Conservation (phyloP, 2,113 vertebrate genomes). For the Amphiprion ocellaris region DNA sequence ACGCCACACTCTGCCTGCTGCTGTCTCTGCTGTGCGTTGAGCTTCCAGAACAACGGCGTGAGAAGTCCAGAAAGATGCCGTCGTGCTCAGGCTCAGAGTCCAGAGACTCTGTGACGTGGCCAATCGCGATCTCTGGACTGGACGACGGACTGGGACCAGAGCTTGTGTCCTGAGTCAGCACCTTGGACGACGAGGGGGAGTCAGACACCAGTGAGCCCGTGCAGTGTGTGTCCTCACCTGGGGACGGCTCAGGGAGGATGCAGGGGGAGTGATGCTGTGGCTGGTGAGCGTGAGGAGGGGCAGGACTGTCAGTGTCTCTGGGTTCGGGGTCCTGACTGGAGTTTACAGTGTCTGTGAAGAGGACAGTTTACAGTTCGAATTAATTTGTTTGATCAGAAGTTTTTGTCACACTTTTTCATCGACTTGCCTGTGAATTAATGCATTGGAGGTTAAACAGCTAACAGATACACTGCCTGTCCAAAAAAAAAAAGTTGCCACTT, state of each 20-base stretch:
- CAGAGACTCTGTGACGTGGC: slow-evolving; percentile 87
- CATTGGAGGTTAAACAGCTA: too few relatives aligned
- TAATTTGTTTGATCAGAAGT: too few relatives aligned
- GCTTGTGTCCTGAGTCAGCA: slow-evolving; percentile 74
- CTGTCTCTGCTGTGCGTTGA: slow-evolving; percentile 78
- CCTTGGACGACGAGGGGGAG: slow-evolving; percentile 50
- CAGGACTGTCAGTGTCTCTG: slow-evolving; percentile 2
- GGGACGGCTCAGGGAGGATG: slow-evolving; percentile 63
- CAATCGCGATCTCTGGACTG: slow-evolving; percentile 89
- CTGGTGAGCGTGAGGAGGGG: slow-evolving; percentile 6
- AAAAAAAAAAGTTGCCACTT: too few relatives aligned
- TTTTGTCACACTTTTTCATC: too few relatives aligned
- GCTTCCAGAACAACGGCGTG: slow-evolving; percentile 72
- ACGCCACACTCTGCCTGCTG: slow-evolving; percentile 83
- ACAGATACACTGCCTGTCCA: too few relatives aligned
- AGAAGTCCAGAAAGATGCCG: slow-evolving; percentile 95
- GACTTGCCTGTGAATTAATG: too few relatives aligned
- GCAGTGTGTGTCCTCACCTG: slow-evolving; percentile 66
- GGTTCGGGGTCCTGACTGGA: slow-evolving; percentile 66
- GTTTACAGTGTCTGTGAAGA: slow-evolving; percentile 74
- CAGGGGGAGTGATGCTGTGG: slow-evolving; percentile 59
- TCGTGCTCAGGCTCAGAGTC: slow-evolving; percentile 90
- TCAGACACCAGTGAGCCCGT: slow-evolving; percentile 36
- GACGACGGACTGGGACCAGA: slow-evolving; percentile 81
- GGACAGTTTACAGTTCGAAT: not conserved